These are phyloP conservation scores for Plebejus anna DNA, from an alignment of 2,888 invertebrate species.

Conservation along the genomic window DNA sequence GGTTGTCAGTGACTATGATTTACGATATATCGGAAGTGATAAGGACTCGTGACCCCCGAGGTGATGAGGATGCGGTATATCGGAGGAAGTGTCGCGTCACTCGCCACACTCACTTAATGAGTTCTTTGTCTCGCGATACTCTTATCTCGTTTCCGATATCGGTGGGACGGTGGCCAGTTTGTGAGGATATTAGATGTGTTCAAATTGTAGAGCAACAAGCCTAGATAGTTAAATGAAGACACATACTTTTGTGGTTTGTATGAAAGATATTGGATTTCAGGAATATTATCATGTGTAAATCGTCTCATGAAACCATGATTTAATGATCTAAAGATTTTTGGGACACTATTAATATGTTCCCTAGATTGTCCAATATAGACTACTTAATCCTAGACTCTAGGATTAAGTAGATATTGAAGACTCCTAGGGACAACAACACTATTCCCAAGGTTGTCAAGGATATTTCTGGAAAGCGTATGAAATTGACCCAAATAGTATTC, in stretches of 20 bases:
- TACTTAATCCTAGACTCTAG: too few relatives aligned
- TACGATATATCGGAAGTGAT: constrained; percentile 59
- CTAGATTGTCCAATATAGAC: too few relatives aligned
- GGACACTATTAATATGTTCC: too few relatives aligned
- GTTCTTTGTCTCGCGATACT: constrained; percentile 75
- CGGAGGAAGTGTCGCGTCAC: constrained; percentile 77
- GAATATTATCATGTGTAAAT: too few relatives aligned
- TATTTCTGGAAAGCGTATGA: neutral
- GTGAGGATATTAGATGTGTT: neutral
- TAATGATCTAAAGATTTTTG: too few relatives aligned
- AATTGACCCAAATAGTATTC: neutral
- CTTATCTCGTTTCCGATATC: constrained; percentile 52
- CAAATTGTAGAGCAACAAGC: neutral
- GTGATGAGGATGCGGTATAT: constrained; percentile 66
- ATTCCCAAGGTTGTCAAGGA: neutral
- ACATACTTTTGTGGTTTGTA: too few relatives aligned
- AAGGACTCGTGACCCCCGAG: constrained; percentile 72
- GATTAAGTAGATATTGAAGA: too few relatives aligned
- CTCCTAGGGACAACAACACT: too few relatives aligned
- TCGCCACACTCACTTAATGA: constrained; percentile 64
- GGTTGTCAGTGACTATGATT: constrained; percentile 30
- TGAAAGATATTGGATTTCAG: too few relatives aligned
- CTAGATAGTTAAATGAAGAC: too few relatives aligned
- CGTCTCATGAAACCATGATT: too few relatives aligned
- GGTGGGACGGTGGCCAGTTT: neutral